These are phyloP conservation scores for Microcebus griseorufus DNA, from an alignment of 2,113 vertebrate genomes.

Conservation along the genomic window DNA sequence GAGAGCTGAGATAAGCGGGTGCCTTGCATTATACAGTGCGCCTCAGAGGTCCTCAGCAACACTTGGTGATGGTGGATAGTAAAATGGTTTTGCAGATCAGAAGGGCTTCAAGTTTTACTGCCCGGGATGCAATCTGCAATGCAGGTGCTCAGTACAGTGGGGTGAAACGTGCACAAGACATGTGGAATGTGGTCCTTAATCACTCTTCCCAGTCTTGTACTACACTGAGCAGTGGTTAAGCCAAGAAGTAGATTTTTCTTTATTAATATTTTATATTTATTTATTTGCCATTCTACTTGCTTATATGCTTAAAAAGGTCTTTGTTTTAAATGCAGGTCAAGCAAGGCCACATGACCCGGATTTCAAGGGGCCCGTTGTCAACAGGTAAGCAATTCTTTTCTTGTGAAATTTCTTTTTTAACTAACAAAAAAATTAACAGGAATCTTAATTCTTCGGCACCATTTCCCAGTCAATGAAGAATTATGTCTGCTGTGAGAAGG, in stretches of 20 bases:
- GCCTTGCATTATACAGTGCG: fast-evolving
- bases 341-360: conserved; percentile 92
- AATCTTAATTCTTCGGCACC: background rate
- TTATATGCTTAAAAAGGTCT: conserved; percentile 72
- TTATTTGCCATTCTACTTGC: background rate
- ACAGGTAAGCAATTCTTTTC: conserved; percentile 88
- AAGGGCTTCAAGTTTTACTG: background rate
- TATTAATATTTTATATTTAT: background rate
- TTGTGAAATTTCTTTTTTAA: conserved; percentile 23
- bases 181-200: background rate
- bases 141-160: background rate
- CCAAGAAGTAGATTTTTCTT: background rate
- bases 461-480: conserved; percentile 38
- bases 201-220: background rate
- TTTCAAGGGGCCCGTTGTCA: conserved; percentile 94
- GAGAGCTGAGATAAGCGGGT: background rate
- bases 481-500: background rate
- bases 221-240: background rate
- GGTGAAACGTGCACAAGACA: background rate
- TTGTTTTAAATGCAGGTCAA: conserved; percentile 91
- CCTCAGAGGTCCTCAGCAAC: background rate
- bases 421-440: background rate
- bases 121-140: background rate
- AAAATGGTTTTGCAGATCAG: background rate
- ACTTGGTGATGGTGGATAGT: background rate